phyloP scores from a whole-genome alignment of 2,797 vertebrate species.

The Buphagus erythrorhynchus region DNA sequence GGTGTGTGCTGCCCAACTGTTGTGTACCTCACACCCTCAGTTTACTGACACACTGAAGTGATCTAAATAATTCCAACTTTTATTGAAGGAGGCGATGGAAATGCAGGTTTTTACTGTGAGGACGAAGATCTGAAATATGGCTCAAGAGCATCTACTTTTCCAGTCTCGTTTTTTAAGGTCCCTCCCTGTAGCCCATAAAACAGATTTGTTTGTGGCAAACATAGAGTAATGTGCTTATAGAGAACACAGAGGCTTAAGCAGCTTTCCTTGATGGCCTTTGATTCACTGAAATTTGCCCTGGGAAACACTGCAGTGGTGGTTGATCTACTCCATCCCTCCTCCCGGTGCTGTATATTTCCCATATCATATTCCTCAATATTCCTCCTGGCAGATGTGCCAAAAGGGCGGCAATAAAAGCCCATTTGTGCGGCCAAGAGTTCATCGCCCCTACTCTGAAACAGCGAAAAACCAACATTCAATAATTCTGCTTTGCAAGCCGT shows the following conservation, averaged over 20 bases:
- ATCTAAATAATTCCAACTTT: not conserved
- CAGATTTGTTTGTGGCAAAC: not conserved
- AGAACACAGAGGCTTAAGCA: not conserved
- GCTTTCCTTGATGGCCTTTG: not conserved
- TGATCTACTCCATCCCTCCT: not conserved
- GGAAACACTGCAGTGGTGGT: not conserved
- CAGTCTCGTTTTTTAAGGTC: not conserved
- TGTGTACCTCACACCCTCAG: no score
- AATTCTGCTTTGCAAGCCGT: conserved; percentile 23
- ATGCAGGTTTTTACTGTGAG: not conserved
- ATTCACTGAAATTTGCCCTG: not conserved
- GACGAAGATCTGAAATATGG: accelerated
- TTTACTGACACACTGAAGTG: not conserved
- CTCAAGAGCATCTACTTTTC: not conserved
- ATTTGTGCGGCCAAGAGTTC: conserved; percentile 1
- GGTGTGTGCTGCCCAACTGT: no score
- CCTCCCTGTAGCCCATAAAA: not conserved
- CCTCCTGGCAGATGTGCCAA: not conserved
- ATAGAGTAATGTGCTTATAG: not conserved
- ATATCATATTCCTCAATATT: not conserved
- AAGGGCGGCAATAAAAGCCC: not conserved
- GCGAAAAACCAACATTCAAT: conserved; percentile 45
- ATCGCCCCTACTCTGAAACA: not conserved
- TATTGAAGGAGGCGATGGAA: not conserved
- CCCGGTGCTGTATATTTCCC: not conserved